These are phyloP conservation scores for Sebastes nivosus DNA, from an alignment of 2,797 vertebrate species.

Conservation along the genomic window DNA sequence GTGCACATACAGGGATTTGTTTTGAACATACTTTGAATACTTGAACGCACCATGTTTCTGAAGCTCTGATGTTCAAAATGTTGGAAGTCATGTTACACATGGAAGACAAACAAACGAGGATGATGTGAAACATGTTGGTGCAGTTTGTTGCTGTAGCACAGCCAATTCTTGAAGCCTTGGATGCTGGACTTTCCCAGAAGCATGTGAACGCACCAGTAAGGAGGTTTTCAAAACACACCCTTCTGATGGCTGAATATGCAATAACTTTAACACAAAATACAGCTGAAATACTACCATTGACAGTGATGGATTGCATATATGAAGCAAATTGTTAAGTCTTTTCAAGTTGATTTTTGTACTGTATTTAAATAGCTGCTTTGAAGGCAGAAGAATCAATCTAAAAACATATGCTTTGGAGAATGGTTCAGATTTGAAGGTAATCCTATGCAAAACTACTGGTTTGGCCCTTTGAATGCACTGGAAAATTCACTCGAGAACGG, in stretches of 20 bases:
- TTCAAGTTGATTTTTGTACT: slow-evolving; percentile 6
- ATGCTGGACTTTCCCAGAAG: background rate
- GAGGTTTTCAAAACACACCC: background rate
- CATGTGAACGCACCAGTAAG: slow-evolving; percentile 1
- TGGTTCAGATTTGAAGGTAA: background rate
- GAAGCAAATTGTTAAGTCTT: background rate
- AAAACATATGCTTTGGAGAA: slow-evolving; percentile 43
- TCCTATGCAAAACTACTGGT: slow-evolving; percentile 43
- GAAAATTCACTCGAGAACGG: slow-evolving; percentile 30
- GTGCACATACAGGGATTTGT: background rate
- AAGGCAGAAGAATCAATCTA: background rate
- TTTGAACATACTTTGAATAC: background rate
- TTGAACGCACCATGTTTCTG: background rate
- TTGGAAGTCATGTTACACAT: background rate
- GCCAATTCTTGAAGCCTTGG: background rate
- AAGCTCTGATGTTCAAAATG: background rate
- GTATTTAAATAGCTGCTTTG: background rate
- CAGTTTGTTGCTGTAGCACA: background rate
- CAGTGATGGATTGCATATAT: background rate
- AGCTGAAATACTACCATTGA: background rate
- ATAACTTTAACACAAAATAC: background rate
- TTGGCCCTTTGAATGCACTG: slow-evolving; percentile 18
- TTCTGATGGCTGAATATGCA: background rate
- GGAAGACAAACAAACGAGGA: background rate
- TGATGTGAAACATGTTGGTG: background rate